Conservation (phyloP, 2,113 vertebrate genomes). For the Hippolais icterina region DNA sequence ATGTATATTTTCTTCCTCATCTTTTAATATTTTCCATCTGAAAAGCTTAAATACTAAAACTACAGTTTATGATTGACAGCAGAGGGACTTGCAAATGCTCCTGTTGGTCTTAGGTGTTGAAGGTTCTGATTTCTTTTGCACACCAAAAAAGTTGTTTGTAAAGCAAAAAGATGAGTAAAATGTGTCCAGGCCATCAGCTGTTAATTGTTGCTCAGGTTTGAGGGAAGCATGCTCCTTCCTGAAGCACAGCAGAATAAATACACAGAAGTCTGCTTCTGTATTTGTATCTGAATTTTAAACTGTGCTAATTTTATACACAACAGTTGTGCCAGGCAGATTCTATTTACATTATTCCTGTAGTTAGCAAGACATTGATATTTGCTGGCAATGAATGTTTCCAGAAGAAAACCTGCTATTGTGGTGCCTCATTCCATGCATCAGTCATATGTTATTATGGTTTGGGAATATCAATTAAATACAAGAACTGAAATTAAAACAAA, state of each 20-base stretch:
- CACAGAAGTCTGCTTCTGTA: constrained; percentile 20
- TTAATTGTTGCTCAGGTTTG: constrained; percentile 18
- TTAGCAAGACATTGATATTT: constrained; percentile 60
- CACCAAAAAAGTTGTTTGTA: background rate
- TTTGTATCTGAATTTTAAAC: constrained; percentile 66
- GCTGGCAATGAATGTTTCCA: constrained; percentile 11
- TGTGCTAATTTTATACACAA: constrained; percentile 68
- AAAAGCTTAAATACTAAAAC: background rate
- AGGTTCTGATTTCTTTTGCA: constrained; percentile 28
- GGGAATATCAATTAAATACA: background rate
- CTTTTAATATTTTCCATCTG: background rate
- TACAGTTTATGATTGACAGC: background rate
- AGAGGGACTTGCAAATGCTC: background rate
- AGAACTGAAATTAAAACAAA: background rate
- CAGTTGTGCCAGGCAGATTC: constrained; percentile 65
- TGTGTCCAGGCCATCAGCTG: background rate
- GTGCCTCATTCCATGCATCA: background rate
- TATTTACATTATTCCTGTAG: constrained; percentile 63
- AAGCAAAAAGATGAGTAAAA: background rate
- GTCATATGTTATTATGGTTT: background rate
- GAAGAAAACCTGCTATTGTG: constrained; percentile 41
- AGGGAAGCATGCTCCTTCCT: background rate
- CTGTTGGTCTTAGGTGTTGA: background rate
- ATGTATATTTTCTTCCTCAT: background rate
- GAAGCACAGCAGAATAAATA: constrained; percentile 5